Evolutionary conservation across 2,113 vertebrate species (phyloP).

Genomic region (Rhinolophus ferrumequinum): DNA sequence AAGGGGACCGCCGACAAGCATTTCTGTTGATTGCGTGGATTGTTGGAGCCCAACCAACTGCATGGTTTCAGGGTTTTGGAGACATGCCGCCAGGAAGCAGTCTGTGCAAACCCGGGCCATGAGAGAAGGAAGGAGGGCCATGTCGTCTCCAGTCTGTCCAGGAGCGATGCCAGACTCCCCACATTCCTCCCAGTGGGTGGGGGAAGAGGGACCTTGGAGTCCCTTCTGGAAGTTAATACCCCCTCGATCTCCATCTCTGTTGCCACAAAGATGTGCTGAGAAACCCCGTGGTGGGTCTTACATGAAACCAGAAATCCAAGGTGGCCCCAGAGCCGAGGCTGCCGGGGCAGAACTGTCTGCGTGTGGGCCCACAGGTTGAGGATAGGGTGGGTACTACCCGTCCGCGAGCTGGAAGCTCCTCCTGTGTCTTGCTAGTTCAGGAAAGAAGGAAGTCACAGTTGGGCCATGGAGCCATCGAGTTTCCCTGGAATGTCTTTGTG

Average conservation of each 20-base stretch:
- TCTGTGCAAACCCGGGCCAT: rapidly evolving
- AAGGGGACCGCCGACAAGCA: neutral
- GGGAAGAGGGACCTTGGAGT: neutral
- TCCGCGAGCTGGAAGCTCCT: neutral
- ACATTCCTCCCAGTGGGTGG: rapidly evolving
- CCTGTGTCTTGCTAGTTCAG: neutral
- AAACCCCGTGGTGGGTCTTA: rapidly evolving
- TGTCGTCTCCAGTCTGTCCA: neutral
- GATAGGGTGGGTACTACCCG: too few relatives aligned
- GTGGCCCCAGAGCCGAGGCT: neutral
- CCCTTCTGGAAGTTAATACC: neutral
- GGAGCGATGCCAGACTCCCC: neutral
- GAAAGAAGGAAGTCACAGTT: neutral
- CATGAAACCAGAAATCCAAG: neutral
- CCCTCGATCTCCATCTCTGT: neutral
- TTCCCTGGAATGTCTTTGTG: neutral
- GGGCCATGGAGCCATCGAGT: rapidly evolving
- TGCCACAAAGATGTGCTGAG: neutral
- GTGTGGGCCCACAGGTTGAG: rapidly evolving
- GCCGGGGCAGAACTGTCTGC: neutral
- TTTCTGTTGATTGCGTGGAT: neutral
- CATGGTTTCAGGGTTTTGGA: neutral
- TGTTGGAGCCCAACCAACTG: neutral
- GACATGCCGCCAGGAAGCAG: rapidly evolving
- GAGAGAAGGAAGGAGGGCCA: rapidly evolving